phyloP scores from a whole-genome alignment of 2,113 vertebrate species.

The Salvelinus namaycush region DNA sequence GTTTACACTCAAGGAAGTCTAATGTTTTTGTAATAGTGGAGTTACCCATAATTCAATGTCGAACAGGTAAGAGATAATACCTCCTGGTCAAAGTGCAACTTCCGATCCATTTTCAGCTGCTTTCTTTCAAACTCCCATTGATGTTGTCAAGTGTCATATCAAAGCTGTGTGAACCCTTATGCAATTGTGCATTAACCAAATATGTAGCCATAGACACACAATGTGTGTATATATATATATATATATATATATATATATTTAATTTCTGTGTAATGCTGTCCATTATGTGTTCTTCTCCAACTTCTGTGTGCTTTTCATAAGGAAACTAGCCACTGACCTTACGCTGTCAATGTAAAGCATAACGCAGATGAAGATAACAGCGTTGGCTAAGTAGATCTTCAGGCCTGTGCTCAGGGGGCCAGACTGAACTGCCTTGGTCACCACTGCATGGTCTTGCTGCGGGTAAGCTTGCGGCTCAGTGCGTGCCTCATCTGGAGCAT shows the following conservation, averaged over 20 bases:
- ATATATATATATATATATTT: background rate
- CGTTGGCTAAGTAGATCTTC: constrained; percentile 1
- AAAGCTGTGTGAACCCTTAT: background rate
- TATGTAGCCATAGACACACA: background rate
- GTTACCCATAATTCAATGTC: background rate
- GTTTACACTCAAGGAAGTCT: background rate
- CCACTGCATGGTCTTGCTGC: constrained; percentile 64
- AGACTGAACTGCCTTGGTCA: constrained; percentile 18
- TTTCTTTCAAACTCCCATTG: too few species aligned
- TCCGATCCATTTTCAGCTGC: too few species aligned
- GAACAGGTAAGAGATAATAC: background rate
- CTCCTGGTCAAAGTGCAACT: background rate
- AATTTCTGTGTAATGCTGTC: background rate
- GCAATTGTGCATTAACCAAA: background rate
- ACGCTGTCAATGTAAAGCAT: background rate
- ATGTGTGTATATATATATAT: background rate
- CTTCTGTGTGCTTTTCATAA: background rate
- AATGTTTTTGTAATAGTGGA: background rate
- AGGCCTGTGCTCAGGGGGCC: background rate
- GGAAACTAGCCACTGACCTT: background rate
- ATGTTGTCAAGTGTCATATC: background rate
- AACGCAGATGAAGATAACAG: background rate
- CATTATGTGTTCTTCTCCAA: background rate
- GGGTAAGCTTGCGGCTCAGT: constrained; percentile 51
- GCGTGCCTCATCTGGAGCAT: constrained; percentile 53